phyloP scores from a whole-genome alignment of 2,113 vertebrate species.

The Passer domesticus region DNA sequence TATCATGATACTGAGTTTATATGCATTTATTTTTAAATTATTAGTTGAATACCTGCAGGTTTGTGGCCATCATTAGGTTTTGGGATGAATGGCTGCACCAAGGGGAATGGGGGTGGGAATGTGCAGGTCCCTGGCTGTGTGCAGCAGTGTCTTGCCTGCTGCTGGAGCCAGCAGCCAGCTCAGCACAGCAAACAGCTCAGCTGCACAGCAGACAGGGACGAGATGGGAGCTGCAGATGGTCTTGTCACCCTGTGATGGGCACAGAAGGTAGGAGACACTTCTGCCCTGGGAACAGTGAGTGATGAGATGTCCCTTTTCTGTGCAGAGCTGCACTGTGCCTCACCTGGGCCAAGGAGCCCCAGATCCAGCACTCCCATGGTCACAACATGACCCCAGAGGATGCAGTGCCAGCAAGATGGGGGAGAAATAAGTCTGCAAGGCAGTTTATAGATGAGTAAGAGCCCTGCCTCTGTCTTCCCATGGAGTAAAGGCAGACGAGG shows the following conservation, averaged over 20 bases:
- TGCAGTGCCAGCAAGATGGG: background rate
- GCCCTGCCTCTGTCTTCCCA: background rate
- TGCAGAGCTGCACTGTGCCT: background rate
- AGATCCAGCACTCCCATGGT: rapidly evolving
- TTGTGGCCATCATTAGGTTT: background rate
- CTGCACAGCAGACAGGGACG: background rate
- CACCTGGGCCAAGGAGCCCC: background rate
- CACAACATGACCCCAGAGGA: background rate
- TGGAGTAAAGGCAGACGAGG: background rate
- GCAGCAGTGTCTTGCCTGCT: background rate
- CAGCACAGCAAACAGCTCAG: background rate
- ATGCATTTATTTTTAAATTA: background rate
- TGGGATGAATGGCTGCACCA: background rate
- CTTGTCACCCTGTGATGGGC: background rate
- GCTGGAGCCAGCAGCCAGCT: background rate
- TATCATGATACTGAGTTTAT: background rate
- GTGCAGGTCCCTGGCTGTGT: background rate
- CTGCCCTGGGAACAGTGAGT: background rate
- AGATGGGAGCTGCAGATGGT: background rate
- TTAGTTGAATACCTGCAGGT: background rate
- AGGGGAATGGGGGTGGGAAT: background rate
- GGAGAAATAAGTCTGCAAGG: background rate
- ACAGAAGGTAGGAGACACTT: background rate
- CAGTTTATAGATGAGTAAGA: background rate
- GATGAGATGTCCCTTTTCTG: background rate